These are phyloP conservation scores for Cyprinodon diabolis DNA, from an alignment of 2,797 vertebrate genomes.

Conservation along the genomic window DNA sequence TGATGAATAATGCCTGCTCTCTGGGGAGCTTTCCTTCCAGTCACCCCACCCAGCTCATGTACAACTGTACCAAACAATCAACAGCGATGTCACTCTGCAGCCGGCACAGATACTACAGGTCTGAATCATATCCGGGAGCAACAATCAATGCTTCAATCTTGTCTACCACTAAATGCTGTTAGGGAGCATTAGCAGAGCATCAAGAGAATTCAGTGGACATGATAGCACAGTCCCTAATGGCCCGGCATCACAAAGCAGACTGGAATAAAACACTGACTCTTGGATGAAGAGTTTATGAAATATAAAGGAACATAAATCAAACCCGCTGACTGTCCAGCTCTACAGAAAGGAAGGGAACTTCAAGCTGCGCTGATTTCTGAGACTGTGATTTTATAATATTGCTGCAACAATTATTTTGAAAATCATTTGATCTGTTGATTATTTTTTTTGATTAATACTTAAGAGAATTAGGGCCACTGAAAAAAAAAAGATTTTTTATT, in stretches of 20 bases:
- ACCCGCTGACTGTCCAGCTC: slow-evolving; percentile 44
- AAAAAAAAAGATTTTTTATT: too few species aligned
- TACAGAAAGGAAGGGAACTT: slow-evolving; percentile 73
- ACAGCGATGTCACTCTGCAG: slow-evolving; percentile 22
- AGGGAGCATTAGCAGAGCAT: slow-evolving; percentile 71
- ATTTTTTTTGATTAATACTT: too few species aligned
- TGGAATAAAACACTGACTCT: slow-evolving; percentile 15
- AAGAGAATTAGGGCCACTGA: too few species aligned
- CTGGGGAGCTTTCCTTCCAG: slow-evolving; percentile 26
- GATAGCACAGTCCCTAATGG: slow-evolving; percentile 57
- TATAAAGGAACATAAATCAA: slow-evolving; percentile 57
- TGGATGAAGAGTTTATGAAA: slow-evolving; percentile 2
- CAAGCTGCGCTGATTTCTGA: slow-evolving; percentile 61
- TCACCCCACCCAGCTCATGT: slow-evolving; percentile 6
- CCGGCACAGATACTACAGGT: slow-evolving; percentile 42
- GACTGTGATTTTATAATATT: slow-evolving; percentile 24
- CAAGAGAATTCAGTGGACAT: slow-evolving; percentile 57
- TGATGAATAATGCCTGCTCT: slow-evolving; percentile 51
- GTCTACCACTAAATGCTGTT: slow-evolving; percentile 65
- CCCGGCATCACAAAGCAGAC: slow-evolving; percentile 18
- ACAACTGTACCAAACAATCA: slow-evolving; percentile 16
- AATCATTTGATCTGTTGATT: too few species aligned
- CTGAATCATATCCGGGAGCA: slow-evolving; percentile 65
- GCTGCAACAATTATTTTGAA: too few species aligned
- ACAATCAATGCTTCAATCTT: slow-evolving; percentile 64